Evolutionary conservation across 2,797 vertebrate genomes (phyloP), one percentile per base, ranked within the genome.

Genomic region (Cryptoprocta ferox): DNA sequence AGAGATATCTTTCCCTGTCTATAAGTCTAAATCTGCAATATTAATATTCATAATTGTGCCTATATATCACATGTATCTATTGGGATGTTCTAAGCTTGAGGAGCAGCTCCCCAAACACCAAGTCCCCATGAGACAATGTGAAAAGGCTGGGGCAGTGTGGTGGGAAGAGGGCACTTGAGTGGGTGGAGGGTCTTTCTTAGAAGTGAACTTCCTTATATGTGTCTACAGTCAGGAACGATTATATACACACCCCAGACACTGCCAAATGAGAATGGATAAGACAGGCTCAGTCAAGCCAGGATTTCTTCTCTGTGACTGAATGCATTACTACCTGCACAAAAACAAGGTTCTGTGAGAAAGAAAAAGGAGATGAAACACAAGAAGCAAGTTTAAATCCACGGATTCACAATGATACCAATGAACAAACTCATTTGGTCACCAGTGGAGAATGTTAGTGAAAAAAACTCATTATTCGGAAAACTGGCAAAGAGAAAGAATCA

Each of bases 401-500:
- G 71, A 79, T 93, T 93, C 70, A 82, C 37, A 68, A 14, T 32
- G 24, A 92, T 37, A 84, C 13, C 37, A 83, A 68, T 7, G 42
- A 92, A 37, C 10, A 39, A 84, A 80, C 39, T 79, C 35, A 63
- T 39, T n/a, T 76, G 28, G 59, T 79, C 35, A 30, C 21, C 1
- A 0, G 1, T 84, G 18, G 28, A 70, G 37, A 90, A 24, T 8
- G 5, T 12, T 16, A 63, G 39, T 78, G 3, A 71, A 75, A 12
- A 12, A 30, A 83, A 70, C 9, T 53, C 9, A 45, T 84, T 86
- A 70, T 84, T 94, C 85, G 88, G 50, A 56, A 90, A 90, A 94
- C 39, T 50, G 12, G 39, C 14, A 95, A 83, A 91, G 24, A 81
- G 87, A 92, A 92, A 94, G 24, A 85, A 66, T 84, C 28, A 91